Conservation (phyloP, 2,797 vertebrate species). For the Vipera ursinii region DNA sequence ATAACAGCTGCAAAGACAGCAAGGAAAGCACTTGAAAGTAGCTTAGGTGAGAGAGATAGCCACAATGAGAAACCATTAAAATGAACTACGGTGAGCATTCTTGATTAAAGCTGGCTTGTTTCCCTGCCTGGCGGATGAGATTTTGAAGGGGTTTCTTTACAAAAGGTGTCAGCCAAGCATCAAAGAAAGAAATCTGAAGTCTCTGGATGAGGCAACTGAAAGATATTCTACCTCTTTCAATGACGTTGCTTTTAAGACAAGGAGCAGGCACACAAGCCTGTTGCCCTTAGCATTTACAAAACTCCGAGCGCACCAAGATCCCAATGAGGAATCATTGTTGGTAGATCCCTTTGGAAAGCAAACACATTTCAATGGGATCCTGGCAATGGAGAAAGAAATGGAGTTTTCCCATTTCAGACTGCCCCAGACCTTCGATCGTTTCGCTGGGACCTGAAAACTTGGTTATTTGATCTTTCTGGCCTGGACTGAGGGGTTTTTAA, state of each 20-base stretch:
- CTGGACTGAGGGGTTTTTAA: no score
- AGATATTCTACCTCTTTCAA: not conserved
- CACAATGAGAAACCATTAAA: not conserved
- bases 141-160: no score
- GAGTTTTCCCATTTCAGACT: conserved; percentile 36
- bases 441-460: no score
- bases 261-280: not conserved
- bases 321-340: conserved; percentile 20
- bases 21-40: not conserved
- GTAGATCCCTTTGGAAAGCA: conserved; percentile 37
- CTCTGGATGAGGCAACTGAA: not conserved
- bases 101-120: not conserved
- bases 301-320: conserved; percentile 12
- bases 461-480: no score
- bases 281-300: conserved; percentile 2
- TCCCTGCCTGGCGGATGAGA: not conserved
- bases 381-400: conserved; percentile 16
- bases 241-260: not conserved
- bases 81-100: not conserved
- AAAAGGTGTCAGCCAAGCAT: conserved; percentile 5
- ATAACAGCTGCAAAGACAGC: no score
- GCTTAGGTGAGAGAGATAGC: not conserved
- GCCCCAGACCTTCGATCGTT: no score
- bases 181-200: conserved; percentile 18
- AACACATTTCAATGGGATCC: conserved; percentile 24